Percentiles rank a stretch among this genome's conserved stretches.
Evolutionary conservation across 2,113 vertebrate species (phyloP).

Genomic region (Seriola aureovittata): DNA sequence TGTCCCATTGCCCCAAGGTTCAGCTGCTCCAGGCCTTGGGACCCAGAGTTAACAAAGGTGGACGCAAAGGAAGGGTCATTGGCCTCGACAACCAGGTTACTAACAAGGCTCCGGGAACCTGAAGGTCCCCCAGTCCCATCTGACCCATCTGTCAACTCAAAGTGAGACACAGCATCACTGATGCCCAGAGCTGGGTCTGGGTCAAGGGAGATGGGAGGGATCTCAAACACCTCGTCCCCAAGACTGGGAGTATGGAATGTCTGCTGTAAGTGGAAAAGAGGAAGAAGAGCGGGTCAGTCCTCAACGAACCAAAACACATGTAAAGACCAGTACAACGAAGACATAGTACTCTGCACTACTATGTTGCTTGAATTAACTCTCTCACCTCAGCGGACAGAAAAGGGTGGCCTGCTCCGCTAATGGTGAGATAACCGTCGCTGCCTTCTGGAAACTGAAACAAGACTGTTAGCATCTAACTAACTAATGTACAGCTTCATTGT

Average conservation of each 20-base stretch:
- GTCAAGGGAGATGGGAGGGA: conserved; percentile 92
- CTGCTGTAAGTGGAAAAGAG: conserved; percentile 73
- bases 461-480: not conserved
- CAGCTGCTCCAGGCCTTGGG: conserved; percentile 87
- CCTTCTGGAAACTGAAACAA: conserved; percentile 89
- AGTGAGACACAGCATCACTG: conserved; percentile 89
- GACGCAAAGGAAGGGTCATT: conserved; percentile 86
- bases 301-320: not conserved
- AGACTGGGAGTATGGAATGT: conserved; percentile 93
- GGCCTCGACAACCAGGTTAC: conserved; percentile 87
- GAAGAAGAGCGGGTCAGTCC: not conserved
- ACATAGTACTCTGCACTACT: not conserved
- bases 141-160: conserved; percentile 86
- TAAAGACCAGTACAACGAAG: not conserved
- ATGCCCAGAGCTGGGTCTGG: conserved; percentile 89
- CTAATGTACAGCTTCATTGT: rapidly evolving
- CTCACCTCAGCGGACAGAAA: conserved; percentile 86
- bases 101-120: conserved; percentile 82
- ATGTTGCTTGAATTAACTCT: not conserved
- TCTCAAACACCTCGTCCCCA: conserved; percentile 95
- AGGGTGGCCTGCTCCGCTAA: conserved; percentile 88
- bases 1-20: conserved; percentile 88
- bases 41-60: conserved; percentile 82
- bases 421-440: conserved; percentile 89
- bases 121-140: conserved; percentile 73